Evolutionary conservation across 2,888 invertebrate species (phyloP), one percentile per base, ranked within the genome.

Genomic region (Auanema sp.): DNA sequence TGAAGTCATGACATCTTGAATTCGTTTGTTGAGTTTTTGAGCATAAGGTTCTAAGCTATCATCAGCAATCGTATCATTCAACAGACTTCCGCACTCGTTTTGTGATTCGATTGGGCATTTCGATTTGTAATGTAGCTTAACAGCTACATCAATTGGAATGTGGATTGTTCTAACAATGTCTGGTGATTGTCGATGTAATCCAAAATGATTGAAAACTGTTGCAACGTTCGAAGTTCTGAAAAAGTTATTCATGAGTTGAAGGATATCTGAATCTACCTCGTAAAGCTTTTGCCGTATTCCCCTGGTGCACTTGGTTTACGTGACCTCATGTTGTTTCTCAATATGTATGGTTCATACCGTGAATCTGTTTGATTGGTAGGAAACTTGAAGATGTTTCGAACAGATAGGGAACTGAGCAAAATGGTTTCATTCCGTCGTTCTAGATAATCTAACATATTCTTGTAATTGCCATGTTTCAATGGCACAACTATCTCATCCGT

Each of bases 401-500:
- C 91, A 85, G 79, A 77, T 24, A 84, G 65, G 6, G 79, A 78
- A 8, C 70, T 69, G 2, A 69, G 42, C n/a, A 16, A 24, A 44
- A 25, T 44, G 24, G 59, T 33, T 49, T 56, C 49, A 14, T 62
- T 52, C 24, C 14, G 6, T 43, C 40, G 88, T 74, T 90, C 85
- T 24, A 89, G 89, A 69, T 89, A 89, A 57, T 87, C 87, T 90
- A 94, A 90, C 68, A 94, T 87, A 71, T 89, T 89, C 58, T 87
- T 87, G 93, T 94, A 95, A 25, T 87, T 88, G 53, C 85, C 81
- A 24, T 87, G 86, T 69, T 89, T 88, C 75, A 91, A 87, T 8
- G 94, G 94, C 89, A 95, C 92, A 77, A 95, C 93, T 61, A 93
- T 91, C 86, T 95, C 95, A 86, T 95, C 95, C 72, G 92, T 91